Conservation (phyloP, 2,113 vertebrate species). For the Synodontis membranacea region DNA sequence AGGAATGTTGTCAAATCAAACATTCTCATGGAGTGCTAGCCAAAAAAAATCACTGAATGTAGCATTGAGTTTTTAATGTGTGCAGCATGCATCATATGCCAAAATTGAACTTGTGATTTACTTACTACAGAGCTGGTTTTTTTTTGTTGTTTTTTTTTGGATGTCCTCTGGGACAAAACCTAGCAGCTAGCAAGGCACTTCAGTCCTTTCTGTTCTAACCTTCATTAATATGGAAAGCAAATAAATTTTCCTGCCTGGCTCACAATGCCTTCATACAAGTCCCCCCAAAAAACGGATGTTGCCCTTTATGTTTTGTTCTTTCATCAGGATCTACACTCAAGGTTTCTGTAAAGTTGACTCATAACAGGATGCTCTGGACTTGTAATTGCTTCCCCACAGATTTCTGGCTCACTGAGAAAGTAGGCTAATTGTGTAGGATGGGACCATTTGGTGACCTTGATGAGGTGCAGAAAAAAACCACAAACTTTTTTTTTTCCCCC, state of each 20-base stretch:
- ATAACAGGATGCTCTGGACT: constrained; percentile 58
- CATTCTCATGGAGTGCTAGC: constrained; percentile 11
- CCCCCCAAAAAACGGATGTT: not conserved
- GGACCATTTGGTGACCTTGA: constrained; percentile 61
- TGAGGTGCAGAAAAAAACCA: constrained; percentile 37
- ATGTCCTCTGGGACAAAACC: not conserved
- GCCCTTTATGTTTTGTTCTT: constrained; percentile 24
- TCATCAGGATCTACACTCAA: constrained; percentile 40
- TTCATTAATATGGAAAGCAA: not conserved
- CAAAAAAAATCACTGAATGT: constrained; percentile 14
- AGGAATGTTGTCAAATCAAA: constrained; percentile 39
- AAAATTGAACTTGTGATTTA: not conserved
- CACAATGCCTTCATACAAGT: not conserved
- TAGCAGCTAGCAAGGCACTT: not conserved
- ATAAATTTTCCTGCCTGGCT: constrained; percentile 7
- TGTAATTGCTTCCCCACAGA: constrained; percentile 76
- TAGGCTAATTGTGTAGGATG: constrained; percentile 70
- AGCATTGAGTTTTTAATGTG: not conserved
- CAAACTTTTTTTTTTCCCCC: constrained; percentile 16
- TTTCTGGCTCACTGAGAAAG: constrained; percentile 62
- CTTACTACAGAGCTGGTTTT: not conserved
- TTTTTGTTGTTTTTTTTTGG: not conserved
- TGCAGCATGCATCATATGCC: not conserved
- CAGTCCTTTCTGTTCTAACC: not conserved
- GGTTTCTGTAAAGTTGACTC: constrained; percentile 57